Base-by-base conservation (phyloP, 1,140 invertebrate species). In the Bombus polaris region DNA sequence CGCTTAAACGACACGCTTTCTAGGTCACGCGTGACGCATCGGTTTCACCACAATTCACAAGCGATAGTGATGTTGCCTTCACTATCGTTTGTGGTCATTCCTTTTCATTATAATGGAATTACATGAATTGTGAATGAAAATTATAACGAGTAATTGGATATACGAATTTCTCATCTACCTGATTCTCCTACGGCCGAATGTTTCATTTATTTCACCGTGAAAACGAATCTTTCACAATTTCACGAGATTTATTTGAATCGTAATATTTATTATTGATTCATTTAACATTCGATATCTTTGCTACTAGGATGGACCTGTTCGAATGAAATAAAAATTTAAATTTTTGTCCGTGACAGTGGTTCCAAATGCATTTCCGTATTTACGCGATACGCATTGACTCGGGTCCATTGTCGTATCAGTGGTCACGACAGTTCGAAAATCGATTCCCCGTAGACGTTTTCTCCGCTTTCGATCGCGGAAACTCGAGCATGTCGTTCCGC, bases 361-460 rank as follows among this genome's bases (percentile, higher is more conserved):
- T 62, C 32, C 1, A 13, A 37, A n/a, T 2, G 42, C 4, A 22
- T 72, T 66, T 28, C 53, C 32, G 44, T 53, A 25, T 66, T 39
- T 66, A 5, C 3, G 10, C 15, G 72, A 25, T 25, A 28, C 53
- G 13, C 42, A 71, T 84, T 78, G 68, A 44, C 62, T 42, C 28
- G 44, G 18, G 1, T 35, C 32, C 32, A 72, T 59, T 80, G 75
- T 78, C 12, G 73, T 22, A 84, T 80, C 76, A 32, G 25, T 84
- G 83, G 76, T 22, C n/a, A n/a, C 66, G 76, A 80, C 76, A 84
- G 83, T 39, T 39, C 4, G 73, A 79, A 44, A 62, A 84, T 84
- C 76, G 83, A 80, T 80, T 80, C 32, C 25, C 18, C 82, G 70
- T 28, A 37, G 53, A 74, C 82, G 74, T 79, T 62, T 35, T 62